Conservation (phyloP, 2,797 vertebrate genomes). For the Manis javanica region DNA sequence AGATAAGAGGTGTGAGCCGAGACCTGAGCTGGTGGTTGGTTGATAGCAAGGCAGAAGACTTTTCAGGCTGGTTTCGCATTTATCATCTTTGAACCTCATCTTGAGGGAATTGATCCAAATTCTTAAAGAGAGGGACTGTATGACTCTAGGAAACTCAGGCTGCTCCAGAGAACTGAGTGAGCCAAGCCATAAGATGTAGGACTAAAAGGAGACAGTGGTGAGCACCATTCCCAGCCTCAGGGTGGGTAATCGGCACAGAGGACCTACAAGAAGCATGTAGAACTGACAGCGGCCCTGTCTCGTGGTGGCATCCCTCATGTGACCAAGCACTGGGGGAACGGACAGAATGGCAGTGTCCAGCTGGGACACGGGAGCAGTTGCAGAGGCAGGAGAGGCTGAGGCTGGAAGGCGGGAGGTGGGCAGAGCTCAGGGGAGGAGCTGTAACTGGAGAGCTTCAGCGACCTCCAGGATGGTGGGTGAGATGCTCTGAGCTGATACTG, state of each 20-base stretch:
- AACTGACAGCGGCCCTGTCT: no score
- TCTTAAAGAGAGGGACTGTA: not conserved
- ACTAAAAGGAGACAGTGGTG: not conserved
- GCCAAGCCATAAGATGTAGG: fast-evolving
- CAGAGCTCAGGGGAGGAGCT: not conserved
- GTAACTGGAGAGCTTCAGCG: not conserved
- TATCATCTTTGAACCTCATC: not conserved
- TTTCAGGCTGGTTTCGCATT: not conserved
- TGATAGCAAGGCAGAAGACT: not conserved
- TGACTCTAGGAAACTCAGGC: not conserved
- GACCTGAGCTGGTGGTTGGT: not conserved
- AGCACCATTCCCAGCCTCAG: not conserved
- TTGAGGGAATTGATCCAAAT: not conserved
- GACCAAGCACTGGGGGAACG: not conserved
- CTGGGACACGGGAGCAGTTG: not conserved
- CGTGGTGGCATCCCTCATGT: not conserved
- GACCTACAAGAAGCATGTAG: not conserved
- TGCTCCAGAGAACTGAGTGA: not conserved
- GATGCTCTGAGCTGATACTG: not conserved
- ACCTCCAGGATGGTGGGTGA: not conserved
- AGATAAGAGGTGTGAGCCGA: not conserved
- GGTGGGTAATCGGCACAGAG: no score
- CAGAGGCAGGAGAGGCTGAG: not conserved
- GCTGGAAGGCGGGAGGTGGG: not conserved
- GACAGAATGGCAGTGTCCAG: not conserved